A percentile compares a stretch with the other conserved stretches of the same genome.
phyloP scores from a whole-genome alignment of 2,888 invertebrate species.

The Chrysolina oricalcia region DNA sequence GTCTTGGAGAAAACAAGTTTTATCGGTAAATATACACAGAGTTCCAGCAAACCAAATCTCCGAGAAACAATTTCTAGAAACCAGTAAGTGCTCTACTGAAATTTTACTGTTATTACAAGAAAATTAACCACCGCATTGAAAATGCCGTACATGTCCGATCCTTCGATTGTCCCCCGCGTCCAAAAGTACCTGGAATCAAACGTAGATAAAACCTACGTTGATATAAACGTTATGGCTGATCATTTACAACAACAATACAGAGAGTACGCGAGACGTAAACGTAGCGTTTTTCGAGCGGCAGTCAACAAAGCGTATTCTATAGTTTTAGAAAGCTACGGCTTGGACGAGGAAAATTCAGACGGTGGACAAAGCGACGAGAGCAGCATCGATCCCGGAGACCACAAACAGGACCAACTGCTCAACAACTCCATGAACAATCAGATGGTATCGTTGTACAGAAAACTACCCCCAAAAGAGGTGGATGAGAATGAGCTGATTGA shows the following conservation, averaged over 20 bases:
- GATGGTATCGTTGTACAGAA: conserved; percentile 73
- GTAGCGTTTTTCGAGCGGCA: conserved; percentile 83
- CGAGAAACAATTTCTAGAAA: neutral
- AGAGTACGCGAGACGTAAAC: conserved; percentile 88
- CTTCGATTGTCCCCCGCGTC: conserved; percentile 72
- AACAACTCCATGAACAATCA: conserved; percentile 68
- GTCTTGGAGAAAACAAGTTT: neutral
- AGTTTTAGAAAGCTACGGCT: conserved; percentile 80
- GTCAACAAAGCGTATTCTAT: conserved; percentile 87
- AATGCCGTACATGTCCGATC: conserved; percentile 69
- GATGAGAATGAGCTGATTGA: conserved; percentile 84
- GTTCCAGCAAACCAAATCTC: neutral
- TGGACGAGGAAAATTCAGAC: conserved; percentile 74
- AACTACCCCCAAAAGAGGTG: conserved; percentile 64
- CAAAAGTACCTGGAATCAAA: conserved; percentile 85
- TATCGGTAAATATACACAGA: neutral
- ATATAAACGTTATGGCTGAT: conserved; percentile 89
- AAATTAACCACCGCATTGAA: conserved; percentile 29
- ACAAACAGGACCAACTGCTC: conserved; percentile 37
- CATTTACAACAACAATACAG: conserved; percentile 82
- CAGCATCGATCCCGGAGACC: conserved; percentile 39
- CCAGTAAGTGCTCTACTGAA: neutral
- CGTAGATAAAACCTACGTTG: conserved; percentile 85
- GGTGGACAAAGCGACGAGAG: conserved; percentile 67
- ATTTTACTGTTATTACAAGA: neutral